Evolutionary conservation across 35 echinoderm and acorn worm species (phyloP).

Genomic region (Eucidaris tribuloides): DNA sequence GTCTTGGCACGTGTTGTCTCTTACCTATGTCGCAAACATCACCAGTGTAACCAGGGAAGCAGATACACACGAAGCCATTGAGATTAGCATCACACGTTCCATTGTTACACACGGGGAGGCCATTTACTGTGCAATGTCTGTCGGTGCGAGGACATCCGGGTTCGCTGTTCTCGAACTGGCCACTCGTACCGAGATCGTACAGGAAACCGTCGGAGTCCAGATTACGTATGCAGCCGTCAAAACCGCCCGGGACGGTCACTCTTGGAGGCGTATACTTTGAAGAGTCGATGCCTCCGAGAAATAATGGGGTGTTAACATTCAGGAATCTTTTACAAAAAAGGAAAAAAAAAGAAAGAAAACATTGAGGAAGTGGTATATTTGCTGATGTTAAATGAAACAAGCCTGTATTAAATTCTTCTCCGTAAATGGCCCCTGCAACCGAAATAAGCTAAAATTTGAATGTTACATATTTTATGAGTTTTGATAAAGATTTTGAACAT

Average conservation of each 20-base stretch:
- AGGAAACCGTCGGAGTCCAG: conserved; percentile 75
- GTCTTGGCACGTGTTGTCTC: too few species aligned
- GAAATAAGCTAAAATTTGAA: too few species aligned
- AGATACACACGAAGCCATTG: conserved; percentile 54
- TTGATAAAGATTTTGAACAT: too few species aligned
- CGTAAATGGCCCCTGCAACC: too few species aligned
- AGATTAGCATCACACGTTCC: conserved; percentile 73
- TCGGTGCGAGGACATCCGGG: conserved; percentile 74
- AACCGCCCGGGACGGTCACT: neutral
- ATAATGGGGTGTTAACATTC: conserved; percentile 78
- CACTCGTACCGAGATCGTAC: conserved; percentile 66
- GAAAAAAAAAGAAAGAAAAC: too few species aligned
- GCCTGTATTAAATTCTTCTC: too few species aligned
- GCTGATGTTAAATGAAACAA: too few species aligned
- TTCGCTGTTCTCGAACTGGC: conserved; percentile 17
- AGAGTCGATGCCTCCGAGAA: conserved; percentile 71
- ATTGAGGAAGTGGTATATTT: too few species aligned
- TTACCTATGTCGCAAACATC: conserved; percentile 60
- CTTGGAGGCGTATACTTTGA: neutral
- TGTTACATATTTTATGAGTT: too few species aligned
- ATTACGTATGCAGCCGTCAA: conserved; percentile 83
- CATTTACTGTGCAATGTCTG: conserved; percentile 34
- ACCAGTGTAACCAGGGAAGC: conserved; percentile 79
- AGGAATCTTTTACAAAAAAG: too few species aligned
- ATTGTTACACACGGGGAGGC: conserved; percentile 60